Conservation (phyloP, 1,140 invertebrate species). For the Zaprionus ghesquierei region DNA sequence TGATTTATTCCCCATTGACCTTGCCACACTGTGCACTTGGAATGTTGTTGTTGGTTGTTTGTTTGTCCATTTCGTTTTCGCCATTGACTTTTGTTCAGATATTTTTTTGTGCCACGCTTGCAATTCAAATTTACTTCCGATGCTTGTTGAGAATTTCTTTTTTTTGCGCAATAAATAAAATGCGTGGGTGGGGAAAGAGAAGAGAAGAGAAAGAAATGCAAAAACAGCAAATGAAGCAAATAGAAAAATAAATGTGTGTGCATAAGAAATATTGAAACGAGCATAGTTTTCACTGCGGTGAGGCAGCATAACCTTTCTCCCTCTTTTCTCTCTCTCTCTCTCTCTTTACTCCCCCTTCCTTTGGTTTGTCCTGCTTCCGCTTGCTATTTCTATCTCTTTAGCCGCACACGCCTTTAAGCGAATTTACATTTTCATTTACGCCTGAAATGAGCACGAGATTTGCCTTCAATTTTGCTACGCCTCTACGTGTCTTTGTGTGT, state of each 20-base stretch:
- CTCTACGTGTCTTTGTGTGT: conserved; percentile 11
- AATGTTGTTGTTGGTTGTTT: conserved; percentile 31
- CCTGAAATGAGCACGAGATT: conserved; percentile 71
- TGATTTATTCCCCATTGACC: not conserved
- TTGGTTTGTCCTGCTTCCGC: not conserved
- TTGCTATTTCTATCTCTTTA: conserved; percentile 17
- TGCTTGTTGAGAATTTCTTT: not conserved
- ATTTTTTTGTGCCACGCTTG: conserved; percentile 7
- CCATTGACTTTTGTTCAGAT: conserved; percentile 48
- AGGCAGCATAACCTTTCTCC: no score
- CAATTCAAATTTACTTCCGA: conserved; percentile 25
- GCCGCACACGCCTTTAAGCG: conserved; percentile 52
- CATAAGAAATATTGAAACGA: conserved; percentile 31
- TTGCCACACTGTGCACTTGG: conserved; percentile 28
- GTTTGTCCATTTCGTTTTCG: conserved; percentile 23
- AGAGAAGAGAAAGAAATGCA: not conserved
- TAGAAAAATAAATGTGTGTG: conserved; percentile 6
- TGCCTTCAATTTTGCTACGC: conserved; percentile 14
- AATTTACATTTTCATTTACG: conserved; percentile 78
- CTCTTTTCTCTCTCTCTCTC: not conserved
- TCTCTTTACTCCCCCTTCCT: no score
- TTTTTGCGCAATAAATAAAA: not conserved
- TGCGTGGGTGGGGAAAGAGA: not conserved
- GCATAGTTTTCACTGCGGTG: conserved; percentile 26
- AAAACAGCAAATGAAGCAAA: conserved; percentile 7